A percentile compares a stretch with the other conserved stretches of the same genome.
phyloP scores from a whole-genome alignment of 2,113 vertebrate genomes.

The Lamprologus ornatipinnis region DNA sequence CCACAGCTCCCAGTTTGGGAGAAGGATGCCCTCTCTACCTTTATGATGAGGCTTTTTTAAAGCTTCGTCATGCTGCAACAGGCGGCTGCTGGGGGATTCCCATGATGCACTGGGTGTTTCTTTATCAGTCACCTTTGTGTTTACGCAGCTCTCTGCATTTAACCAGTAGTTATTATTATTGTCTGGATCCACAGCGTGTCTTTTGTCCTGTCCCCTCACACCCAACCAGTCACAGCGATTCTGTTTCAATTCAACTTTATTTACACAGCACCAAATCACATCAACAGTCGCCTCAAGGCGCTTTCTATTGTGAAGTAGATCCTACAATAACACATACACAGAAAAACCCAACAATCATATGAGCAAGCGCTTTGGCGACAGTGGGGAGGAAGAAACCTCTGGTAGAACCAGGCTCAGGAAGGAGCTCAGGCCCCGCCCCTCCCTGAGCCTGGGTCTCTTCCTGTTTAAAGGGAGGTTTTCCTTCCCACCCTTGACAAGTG shows the following conservation, averaged over 20 bases:
- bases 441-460: not conserved
- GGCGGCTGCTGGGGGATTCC: not conserved
- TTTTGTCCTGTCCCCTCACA: not conserved
- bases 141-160: not conserved
- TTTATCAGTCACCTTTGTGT: not conserved
- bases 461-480: not conserved
- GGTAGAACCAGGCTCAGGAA: accelerated
- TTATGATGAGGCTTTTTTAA: not conserved
- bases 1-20: not conserved
- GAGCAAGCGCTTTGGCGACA: not conserved
- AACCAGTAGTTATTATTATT: not conserved
- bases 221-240: not conserved
- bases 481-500: not conserved
- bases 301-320: not conserved
- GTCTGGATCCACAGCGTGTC: not conserved
- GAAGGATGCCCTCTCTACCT: not conserved
- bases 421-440: not conserved
- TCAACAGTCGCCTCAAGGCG: not conserved
- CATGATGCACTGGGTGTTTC: not conserved
- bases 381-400: not conserved
- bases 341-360: not conserved
- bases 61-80: not conserved
- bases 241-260: not conserved
- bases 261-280: accelerated
- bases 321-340: not conserved